phyloP scores from a whole-genome alignment of 2,113 vertebrate genomes.

The Sarotherodon lohbergeri region DNA sequence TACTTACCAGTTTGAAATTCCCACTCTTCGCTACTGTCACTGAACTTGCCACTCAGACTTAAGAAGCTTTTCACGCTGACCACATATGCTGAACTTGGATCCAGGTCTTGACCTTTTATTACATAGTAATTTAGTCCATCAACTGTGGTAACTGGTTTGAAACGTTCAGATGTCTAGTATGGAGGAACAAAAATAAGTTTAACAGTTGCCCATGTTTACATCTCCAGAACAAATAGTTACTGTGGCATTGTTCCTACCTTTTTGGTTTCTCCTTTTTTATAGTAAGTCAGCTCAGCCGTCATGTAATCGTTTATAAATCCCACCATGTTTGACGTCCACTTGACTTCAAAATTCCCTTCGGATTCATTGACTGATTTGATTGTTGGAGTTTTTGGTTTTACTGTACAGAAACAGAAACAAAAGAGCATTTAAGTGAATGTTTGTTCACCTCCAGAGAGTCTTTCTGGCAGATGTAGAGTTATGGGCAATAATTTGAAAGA shows the following conservation, averaged over 20 bases:
- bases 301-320: fast-evolving
- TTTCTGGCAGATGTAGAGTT: no score
- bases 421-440: not conserved
- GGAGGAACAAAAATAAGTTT: not conserved
- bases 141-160: fast-evolving
- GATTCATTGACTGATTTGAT: not conserved
- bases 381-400: not conserved
- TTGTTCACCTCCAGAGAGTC: not conserved
- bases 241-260: conserved; percentile 16
- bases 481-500: not conserved
- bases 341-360: not conserved
- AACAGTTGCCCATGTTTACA: not conserved
- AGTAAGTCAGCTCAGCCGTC: conserved; percentile 16
- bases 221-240: not conserved
- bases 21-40: conserved; percentile 53
- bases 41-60: fast-evolving
- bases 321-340: not conserved
- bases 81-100: conserved; percentile 32
- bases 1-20: conserved; percentile 59
- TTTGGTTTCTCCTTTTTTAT: conserved; percentile 21
- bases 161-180: fast-evolving
- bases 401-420: not conserved
- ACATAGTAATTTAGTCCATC: not conserved
- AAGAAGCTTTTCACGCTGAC: conserved; percentile 30
- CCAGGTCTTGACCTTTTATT: conserved; percentile 28